phyloP scores from a whole-genome alignment of 2,113 vertebrate genomes.

The Petrocephalus microphthalmus region DNA sequence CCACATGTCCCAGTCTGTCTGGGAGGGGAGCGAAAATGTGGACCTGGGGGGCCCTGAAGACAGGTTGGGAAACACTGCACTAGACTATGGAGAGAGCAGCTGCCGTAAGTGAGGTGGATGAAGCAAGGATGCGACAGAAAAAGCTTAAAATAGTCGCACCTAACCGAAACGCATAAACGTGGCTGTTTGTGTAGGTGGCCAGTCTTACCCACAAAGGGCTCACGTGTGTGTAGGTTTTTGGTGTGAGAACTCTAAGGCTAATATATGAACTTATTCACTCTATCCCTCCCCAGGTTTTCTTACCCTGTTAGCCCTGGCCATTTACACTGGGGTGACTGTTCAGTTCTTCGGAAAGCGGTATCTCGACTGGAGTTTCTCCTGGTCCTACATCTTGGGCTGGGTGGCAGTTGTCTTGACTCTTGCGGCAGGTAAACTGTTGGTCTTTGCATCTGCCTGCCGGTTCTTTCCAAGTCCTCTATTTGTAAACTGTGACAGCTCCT shows the following conservation, averaged over 20 bases:
- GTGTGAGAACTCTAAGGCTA: background rate
- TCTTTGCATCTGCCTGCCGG: background rate
- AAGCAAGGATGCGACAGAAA: background rate
- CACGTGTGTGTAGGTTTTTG: background rate
- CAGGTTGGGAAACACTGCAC: background rate
- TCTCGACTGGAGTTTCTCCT: slow-evolving; percentile 71
- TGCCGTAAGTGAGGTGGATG: background rate
- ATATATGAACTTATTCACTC: background rate
- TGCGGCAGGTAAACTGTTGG: slow-evolving; percentile 54
- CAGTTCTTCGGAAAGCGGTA: slow-evolving; percentile 69
- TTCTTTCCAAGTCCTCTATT: background rate
- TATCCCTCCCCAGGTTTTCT: slow-evolving; percentile 55
- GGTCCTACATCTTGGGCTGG: slow-evolving; percentile 76
- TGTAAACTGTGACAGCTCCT: background rate
- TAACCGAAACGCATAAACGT: background rate
- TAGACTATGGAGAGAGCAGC: background rate
- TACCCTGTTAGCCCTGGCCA: slow-evolving; percentile 62
- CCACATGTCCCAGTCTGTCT: background rate
- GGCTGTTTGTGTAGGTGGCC: background rate
- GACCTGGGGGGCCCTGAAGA: background rate
- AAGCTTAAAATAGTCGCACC: background rate
- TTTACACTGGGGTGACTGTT: slow-evolving; percentile 68
- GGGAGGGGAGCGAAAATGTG: background rate
- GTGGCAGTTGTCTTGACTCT: slow-evolving; percentile 60
- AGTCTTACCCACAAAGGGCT: background rate